phyloP scores from a whole-genome alignment of 2,888 invertebrate genomes.

The Fabriciana adippe region DNA sequence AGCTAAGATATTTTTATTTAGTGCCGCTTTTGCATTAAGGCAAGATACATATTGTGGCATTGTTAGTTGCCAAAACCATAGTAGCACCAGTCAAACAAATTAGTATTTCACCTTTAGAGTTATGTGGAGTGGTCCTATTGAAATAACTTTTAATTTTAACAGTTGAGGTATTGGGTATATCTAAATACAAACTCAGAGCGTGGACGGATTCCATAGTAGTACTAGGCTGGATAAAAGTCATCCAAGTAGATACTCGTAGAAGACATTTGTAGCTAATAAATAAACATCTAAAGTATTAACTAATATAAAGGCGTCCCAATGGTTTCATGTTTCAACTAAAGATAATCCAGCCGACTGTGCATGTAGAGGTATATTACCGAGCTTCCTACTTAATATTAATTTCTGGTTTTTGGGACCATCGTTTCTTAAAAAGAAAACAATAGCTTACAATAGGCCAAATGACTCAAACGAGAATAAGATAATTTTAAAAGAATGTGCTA shows the following conservation, averaged over 20 bases:
- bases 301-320: conserved; percentile 28
- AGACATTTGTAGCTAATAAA: conserved; percentile 44
- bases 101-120: conserved; percentile 36
- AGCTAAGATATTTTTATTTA: conserved; percentile 43
- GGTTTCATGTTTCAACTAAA: conserved; percentile 41
- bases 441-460: conserved; percentile 16
- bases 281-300: conserved; percentile 40
- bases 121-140: conserved; percentile 40
- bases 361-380: conserved; percentile 36
- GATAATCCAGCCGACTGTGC: conserved; percentile 38
- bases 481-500: conserved; percentile 8
- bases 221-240: conserved; percentile 38
- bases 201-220: conserved; percentile 41
- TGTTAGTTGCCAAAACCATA: conserved; percentile 27
- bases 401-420: conserved; percentile 19
- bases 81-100: conserved; percentile 35
- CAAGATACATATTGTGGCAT: not conserved
- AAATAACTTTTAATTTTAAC: conserved; percentile 31
- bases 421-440: conserved; percentile 4
- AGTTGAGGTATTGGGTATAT: conserved; percentile 23
- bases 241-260: conserved; percentile 39
- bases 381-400: not conserved
- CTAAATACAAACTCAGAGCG: conserved; percentile 25
- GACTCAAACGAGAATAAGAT: not conserved
- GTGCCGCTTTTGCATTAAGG: conserved; percentile 37